A percentile compares a stretch with the other conserved stretches of the same genome.
Conservation (phyloP, 2,113 vertebrate species). For the Thoracochromis brauschi region DNA sequence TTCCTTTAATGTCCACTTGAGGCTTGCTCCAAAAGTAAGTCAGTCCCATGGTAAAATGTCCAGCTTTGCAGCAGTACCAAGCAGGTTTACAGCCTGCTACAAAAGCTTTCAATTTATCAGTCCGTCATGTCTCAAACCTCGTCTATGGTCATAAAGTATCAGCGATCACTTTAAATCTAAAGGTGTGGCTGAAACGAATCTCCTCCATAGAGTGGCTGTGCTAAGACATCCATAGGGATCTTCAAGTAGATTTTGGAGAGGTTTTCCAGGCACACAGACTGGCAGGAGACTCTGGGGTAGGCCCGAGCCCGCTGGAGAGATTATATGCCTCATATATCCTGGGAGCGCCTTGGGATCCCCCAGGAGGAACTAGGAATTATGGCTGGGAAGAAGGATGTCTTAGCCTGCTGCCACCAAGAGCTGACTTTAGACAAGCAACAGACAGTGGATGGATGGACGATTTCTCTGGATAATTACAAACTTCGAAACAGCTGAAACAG, state of each 20-base stretch:
- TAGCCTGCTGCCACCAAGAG: neutral
- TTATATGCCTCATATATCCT: neutral
- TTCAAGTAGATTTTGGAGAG: neutral
- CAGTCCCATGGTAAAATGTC: neutral
- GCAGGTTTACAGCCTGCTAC: neutral
- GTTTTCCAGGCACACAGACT: neutral
- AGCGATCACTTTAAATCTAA: neutral
- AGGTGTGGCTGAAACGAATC: neutral
- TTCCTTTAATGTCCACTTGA: neutral
- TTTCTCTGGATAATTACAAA: neutral
- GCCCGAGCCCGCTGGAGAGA: neutral
- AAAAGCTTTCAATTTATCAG: neutral
- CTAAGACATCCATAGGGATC: neutral
- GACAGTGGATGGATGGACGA: neutral
- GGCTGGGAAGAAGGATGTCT: neutral
- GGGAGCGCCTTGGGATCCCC: neutral
- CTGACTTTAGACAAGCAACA: neutral
- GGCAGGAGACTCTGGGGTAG: neutral
- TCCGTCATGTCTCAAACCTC: neutral
- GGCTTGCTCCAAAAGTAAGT: neutral
- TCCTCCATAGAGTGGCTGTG: rapidly evolving
- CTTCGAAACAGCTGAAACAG: neutral
- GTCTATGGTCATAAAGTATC: neutral
- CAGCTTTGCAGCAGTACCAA: neutral
- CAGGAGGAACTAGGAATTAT: neutral